A percentile compares a stretch with the other conserved stretches of the same genome.
phyloP scores from a whole-genome alignment of 2,888 invertebrate species.

The Tyria jacobaeae region DNA sequence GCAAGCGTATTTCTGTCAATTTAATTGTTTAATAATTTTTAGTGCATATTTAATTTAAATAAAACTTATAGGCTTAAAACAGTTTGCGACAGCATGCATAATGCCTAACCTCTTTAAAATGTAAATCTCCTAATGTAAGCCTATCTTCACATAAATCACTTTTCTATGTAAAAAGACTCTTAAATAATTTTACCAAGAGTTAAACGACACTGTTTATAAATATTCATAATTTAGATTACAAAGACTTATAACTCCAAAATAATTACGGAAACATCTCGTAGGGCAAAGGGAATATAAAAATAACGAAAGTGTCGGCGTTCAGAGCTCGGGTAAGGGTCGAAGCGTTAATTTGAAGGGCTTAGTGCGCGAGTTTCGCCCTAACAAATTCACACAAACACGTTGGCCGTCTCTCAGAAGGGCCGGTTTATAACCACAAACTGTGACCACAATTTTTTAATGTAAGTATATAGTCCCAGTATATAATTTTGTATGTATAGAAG shows the following conservation, averaged over 20 bases:
- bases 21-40: too few species aligned
- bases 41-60: too few species aligned
- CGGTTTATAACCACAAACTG: conserved; percentile 13
- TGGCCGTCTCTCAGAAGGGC: conserved; percentile 15
- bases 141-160: neutral
- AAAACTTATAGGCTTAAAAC: too few species aligned
- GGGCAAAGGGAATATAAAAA: conserved; percentile 43
- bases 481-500: neutral
- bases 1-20: too few species aligned
- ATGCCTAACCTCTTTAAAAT: too few species aligned
- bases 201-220: conserved; percentile 4
- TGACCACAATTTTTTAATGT: conserved; percentile 19
- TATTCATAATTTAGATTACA: conserved; percentile 17
- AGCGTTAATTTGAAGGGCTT: conserved; percentile 49
- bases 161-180: neutral
- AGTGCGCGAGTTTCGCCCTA: conserved; percentile 24
- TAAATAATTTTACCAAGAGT: neutral
- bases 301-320: conserved; percentile 36
- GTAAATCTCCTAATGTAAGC: neutral
- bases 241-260: conserved; percentile 36
- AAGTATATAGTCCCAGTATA: too few species aligned
- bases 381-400: conserved; percentile 48
- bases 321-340: conserved; percentile 39
- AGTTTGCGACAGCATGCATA: too few species aligned
- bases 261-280: conserved; percentile 43